Percentiles rank a stretch among this genome's conserved stretches.
Evolutionary conservation across 2,888 invertebrate species (phyloP).

Genomic region (Acrobeloides nanus): DNA sequence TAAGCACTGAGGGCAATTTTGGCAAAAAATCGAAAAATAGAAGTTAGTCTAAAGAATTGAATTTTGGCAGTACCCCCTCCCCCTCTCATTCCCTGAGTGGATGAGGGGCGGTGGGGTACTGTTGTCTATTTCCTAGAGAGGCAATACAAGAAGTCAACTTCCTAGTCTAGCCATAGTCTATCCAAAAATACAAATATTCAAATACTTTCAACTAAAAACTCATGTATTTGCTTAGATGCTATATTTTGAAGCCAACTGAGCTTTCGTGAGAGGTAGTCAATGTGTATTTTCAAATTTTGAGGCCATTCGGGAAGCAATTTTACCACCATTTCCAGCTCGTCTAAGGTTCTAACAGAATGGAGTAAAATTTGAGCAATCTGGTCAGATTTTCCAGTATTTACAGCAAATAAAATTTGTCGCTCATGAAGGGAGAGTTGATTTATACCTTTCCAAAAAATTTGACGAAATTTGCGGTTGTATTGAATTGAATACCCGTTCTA

Average conservation of each 20-base stretch:
- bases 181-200: no score
- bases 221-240: slow-evolving; percentile 23
- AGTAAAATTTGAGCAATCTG: slow-evolving; percentile 27
- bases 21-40: no score
- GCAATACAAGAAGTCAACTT: no score
- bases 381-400: slow-evolving; percentile 37
- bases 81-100: no score
- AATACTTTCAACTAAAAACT: slow-evolving; percentile 23
- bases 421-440: slow-evolving; percentile 32
- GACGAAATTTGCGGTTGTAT: slow-evolving; percentile 33
- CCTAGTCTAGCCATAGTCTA: no score
- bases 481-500: slow-evolving; percentile 29
- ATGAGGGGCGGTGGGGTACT: no score
- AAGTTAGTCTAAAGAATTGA: no score
- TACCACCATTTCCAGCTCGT: slow-evolving; percentile 37
- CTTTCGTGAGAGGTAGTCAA: slow-evolving; percentile 41
- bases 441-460: slow-evolving; percentile 30
- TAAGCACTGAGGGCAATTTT: no score
- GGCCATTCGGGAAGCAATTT: slow-evolving; percentile 39
- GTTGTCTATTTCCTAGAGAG: no score
- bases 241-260: slow-evolving; percentile 34
- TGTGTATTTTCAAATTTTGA: slow-evolving; percentile 30
- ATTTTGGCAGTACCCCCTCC: no score
- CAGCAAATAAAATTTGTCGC: slow-evolving; percentile 41
- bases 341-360: slow-evolving; percentile 38